Percentiles rank a stretch among this genome's conserved stretches.
phyloP scores from a whole-genome alignment of 2,888 invertebrate genomes.

The Bombylius discolor region DNA sequence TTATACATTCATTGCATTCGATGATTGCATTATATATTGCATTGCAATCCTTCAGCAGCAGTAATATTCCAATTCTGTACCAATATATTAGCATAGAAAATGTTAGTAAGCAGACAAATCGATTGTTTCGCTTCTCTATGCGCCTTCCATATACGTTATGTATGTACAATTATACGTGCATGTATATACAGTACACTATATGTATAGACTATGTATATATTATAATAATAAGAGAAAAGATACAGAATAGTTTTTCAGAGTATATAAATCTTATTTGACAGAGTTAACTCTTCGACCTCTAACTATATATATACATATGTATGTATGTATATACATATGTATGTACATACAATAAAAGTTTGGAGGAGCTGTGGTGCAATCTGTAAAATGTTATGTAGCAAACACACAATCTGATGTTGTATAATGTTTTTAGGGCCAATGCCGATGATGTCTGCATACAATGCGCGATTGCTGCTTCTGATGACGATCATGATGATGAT shows the following conservation, averaged over 20 bases:
- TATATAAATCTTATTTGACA: conserved; percentile 9
- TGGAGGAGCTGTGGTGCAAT: no score
- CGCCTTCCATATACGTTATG: no score
- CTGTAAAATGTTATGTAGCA: no score
- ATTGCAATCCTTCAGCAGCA: no score
- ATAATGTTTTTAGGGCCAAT: no score
- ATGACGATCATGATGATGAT: no score
- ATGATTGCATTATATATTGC: no score
- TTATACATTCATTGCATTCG: no score
- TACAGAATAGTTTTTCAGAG: conserved; percentile 5
- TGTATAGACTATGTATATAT: background rate
- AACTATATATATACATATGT: background rate
- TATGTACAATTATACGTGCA: background rate
- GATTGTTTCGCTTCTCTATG: conserved; percentile 5
- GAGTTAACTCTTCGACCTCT: conserved; percentile 6
- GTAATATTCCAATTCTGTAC: conserved; percentile 1
- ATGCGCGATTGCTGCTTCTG: no score
- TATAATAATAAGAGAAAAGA: background rate
- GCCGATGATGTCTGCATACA: no score
- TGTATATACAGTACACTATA: background rate
- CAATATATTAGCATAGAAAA: conserved; percentile 8
- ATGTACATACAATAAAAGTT: no score
- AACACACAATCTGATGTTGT: no score
- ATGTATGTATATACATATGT: background rate
- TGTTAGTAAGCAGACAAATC: conserved; percentile 6